Evolutionary conservation across 30 jellyfish, hydroid and myxozoan species (phyloP), one percentile per base, ranked within the genome.

Genomic region (Clytia hemisphaerica): DNA sequence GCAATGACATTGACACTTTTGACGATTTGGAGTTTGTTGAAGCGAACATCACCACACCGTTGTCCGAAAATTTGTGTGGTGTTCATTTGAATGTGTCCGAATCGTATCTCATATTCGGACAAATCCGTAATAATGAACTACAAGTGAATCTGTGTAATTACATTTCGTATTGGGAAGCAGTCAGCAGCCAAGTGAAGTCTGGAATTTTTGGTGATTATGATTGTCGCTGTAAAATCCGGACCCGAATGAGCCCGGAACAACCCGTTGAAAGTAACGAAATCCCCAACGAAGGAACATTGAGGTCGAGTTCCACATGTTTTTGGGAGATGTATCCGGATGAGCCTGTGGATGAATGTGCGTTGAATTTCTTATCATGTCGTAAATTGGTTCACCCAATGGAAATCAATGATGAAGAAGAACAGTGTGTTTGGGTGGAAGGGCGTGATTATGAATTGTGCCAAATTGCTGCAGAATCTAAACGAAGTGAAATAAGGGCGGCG

Each of bases 101-200:
- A 46, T 46, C 60, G 25, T 46, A 46, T 9, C 60, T 46, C 5
- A 46, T 46, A 46, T n/a, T 46, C 30, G 60, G 60, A n/a, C 60
- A 46, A 30, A 46, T 46, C 19, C 60, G 25, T n/a, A 3, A 46
- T 31, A 26, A 46, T 4, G 25, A 30, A 46, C 19, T 46, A 30
- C 30, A 46, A 46, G 60, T 46, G 60, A 46, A 46, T 46, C 25
- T 31, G 6, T 46, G 60, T 31, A 46, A 46, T 46, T 46, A 2
- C 9, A 9, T 46, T 46, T 46, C 60, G 60, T 26, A 46, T n/a
- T 46, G 60, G 60, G 5, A n/a, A 30, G 60, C 19, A n/a, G 60
- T 46, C 25, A 46, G 30, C 3, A 26, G 60, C 19, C 60, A 46
- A 30, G 25, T 46, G 25, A 46, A 46, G 25, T 31, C 30, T 46